Evolutionary conservation across 2,113 vertebrate species (phyloP), one percentile per base, ranked within the genome.

Genomic region (Rutilus rutilus): DNA sequence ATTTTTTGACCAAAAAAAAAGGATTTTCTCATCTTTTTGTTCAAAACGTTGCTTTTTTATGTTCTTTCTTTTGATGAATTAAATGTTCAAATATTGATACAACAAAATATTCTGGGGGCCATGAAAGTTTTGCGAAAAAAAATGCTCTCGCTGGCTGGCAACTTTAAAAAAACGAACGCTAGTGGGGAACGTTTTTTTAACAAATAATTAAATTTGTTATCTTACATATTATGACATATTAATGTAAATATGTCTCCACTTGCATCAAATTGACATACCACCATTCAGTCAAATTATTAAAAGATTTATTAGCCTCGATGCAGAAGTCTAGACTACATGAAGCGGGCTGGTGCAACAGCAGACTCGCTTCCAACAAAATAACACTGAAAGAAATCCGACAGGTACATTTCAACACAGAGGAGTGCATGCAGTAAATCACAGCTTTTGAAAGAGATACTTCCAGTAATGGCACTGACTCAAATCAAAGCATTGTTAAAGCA

Each of bases 371-470:
- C 90, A 85, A 93, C 87, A 91, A 91, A 91, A 88, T 91, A 87
- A 91, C 92, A 90, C 88, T 89, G 87, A 91, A 83, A 89, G 91
- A 88, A 87, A 82, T 93, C 90, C 90, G 86, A 94, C 92, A 88
- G 62, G 17, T 82, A 77, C 87, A 91, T 90, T 87, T 86, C 82
- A 90, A 92, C 92, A 91, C 91, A 83, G 90, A 93, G 89, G 84
- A 89, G 89, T 87, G 90, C 93, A 95, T 95, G 94, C 93, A 95
- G 91, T 90, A 92, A 92, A 93, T 84, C 91, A 86, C 89, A 87
- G 84, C 60, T 64, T 71, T 85, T 33, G 23, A 52, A 73, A 84
- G 67, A 75, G 65, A 86, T 62, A 85, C 25, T 57, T 30, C 73
- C 67, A 59, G 81, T 45, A 17, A 21, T 50, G 59, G 42, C 36